Evolutionary conservation across 2,888 invertebrate genomes (phyloP).

Genomic region (Balanococcus diminutus): DNA sequence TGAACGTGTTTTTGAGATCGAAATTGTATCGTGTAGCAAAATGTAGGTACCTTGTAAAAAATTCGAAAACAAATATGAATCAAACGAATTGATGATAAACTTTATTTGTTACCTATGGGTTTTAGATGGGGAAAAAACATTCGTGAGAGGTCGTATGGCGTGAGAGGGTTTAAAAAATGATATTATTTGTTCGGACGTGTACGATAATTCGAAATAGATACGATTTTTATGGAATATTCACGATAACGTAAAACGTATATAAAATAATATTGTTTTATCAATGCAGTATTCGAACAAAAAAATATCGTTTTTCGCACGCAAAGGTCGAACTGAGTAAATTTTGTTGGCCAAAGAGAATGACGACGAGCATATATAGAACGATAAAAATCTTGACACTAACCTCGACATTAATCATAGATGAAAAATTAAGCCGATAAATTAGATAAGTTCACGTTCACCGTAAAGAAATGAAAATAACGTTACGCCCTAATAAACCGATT

Average conservation of each 20-base stretch:
- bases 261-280: background rate
- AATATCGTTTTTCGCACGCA: background rate
- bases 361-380: background rate
- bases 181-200: background rate
- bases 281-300: background rate
- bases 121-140: background rate
- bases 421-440: conserved; percentile 28
- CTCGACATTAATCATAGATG: conserved; percentile 43
- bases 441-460: conserved; percentile 40
- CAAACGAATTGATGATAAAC: background rate
- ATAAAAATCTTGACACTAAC: conserved; percentile 34
- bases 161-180: background rate
- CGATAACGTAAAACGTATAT: too few relatives aligned
- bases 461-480: conserved; percentile 26
- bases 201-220: background rate
- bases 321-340: background rate
- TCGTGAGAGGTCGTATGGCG: background rate
- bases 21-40: background rate
- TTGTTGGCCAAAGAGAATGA: background rate
- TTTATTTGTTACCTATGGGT: background rate
- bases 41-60: background rate
- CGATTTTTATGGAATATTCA: background rate
- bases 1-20: background rate
- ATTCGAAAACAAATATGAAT: background rate
- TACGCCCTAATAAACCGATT: conserved; percentile 42